Conservation (phyloP, 2,888 invertebrate species). For the Cantharis lateralis region DNA sequence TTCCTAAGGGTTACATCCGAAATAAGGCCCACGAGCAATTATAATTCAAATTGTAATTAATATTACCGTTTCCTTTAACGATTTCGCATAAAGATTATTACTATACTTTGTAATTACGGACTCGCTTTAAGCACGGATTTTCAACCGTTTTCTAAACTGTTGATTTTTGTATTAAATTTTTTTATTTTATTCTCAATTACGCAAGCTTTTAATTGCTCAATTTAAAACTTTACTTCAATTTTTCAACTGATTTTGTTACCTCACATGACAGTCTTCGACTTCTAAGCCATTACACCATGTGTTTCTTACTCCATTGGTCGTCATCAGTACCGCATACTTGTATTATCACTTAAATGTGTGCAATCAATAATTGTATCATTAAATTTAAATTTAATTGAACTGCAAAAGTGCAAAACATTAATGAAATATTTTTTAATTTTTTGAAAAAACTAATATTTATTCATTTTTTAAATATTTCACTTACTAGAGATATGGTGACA, state of each 20-base stretch:
- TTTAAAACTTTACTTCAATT: no score
- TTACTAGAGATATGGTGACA: background rate
- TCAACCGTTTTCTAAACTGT: background rate
- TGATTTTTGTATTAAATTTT: background rate
- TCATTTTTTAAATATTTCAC: background rate
- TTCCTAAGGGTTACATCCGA: constrained; percentile 20
- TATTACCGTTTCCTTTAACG: constrained; percentile 22
- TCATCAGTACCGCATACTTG: no score
- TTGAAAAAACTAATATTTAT: no score
- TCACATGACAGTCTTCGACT: no score
- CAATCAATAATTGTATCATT: no score
- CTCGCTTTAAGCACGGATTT: background rate
- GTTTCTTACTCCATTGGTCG: no score
- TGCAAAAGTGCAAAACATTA: no score
- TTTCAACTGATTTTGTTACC: no score
- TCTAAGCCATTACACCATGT: no score
- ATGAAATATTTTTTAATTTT: no score
- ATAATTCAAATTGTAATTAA: constrained; percentile 29
- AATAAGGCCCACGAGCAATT: constrained; percentile 24
- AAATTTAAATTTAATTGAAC: no score
- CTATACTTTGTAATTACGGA: background rate
- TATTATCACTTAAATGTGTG: no score
- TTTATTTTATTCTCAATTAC: background rate
- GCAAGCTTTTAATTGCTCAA: background rate
- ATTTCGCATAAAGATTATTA: constrained; percentile 1